Percentiles rank a stretch among this genome's conserved stretches.
Evolutionary conservation across 2,113 vertebrate species (phyloP).

Genomic region (Choloepus hoffmanni): DNA sequence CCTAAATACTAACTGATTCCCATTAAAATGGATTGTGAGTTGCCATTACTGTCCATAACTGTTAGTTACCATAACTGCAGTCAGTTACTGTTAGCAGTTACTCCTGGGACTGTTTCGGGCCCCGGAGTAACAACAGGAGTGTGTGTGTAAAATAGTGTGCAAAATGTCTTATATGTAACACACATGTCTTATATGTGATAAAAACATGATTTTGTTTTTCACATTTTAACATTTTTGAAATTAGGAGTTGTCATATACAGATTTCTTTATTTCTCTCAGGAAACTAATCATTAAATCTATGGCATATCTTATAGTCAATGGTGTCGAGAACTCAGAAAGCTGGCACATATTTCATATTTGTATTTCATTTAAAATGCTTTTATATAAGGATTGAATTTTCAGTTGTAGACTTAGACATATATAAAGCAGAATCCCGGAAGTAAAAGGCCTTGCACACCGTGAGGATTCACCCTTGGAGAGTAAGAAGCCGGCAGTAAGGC

Average conservation of each 20-base stretch:
- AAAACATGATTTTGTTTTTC: background rate
- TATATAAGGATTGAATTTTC: background rate
- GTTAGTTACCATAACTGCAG: too few species aligned
- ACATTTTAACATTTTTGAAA: constrained; percentile 23
- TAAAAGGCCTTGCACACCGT: background rate
- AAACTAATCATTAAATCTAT: constrained; percentile 1
- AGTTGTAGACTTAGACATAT: background rate
- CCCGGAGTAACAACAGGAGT: background rate
- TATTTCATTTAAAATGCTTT: background rate
- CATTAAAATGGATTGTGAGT: background rate
- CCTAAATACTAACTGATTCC: background rate
- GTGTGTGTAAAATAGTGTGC: background rate
- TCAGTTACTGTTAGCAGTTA: background rate
- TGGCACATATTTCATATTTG: background rate
- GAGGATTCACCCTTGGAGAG: background rate
- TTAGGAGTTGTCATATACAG: background rate
- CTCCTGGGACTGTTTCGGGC: background rate
- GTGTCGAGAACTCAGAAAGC: background rate
- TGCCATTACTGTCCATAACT: too few species aligned
- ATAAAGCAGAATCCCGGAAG: background rate
- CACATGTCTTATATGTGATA: background rate
- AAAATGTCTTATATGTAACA: background rate
- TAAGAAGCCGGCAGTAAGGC: background rate
- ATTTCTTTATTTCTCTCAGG: background rate
- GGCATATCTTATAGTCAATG: background rate